Evolutionary conservation across 2,113 vertebrate species (phyloP).

Genomic region (Sapayoa aenigma): DNA sequence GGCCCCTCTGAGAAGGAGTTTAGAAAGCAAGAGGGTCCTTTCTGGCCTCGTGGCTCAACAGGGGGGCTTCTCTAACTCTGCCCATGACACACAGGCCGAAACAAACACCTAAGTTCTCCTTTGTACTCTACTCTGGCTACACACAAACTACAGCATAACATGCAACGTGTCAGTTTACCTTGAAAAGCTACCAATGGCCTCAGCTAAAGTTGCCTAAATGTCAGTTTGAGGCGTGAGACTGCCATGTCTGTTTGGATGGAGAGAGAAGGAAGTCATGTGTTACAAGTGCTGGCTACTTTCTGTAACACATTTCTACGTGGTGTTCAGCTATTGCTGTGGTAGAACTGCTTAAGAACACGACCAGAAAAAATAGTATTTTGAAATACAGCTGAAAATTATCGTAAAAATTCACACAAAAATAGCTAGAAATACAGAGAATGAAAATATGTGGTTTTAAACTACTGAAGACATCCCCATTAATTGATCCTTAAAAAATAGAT

Average conservation of each 20-base stretch:
- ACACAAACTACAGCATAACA: background rate
- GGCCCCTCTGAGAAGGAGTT: background rate
- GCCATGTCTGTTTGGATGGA: background rate
- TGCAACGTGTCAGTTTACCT: background rate
- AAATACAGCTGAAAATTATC: background rate
- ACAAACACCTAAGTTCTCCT: background rate
- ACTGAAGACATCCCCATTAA: background rate
- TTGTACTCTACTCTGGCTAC: background rate
- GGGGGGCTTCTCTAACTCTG: background rate
- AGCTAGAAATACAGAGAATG: background rate
- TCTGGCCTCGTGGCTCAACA: background rate
- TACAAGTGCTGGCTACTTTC: background rate
- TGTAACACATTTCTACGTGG: background rate
- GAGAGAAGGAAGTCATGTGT: background rate
- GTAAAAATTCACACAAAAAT: background rate
- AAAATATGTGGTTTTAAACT: background rate
- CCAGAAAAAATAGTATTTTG: rapidly evolving
- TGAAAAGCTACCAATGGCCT: background rate
- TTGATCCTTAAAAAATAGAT: background rate
- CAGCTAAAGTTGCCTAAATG: background rate
- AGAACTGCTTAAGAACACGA: background rate
- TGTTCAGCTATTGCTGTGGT: background rate
- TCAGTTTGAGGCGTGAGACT: background rate
- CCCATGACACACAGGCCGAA: background rate
- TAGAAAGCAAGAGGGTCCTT: background rate